Base-by-base conservation (phyloP, 2,888 invertebrate genomes). In the Allophyes oxyacanthae region DNA sequence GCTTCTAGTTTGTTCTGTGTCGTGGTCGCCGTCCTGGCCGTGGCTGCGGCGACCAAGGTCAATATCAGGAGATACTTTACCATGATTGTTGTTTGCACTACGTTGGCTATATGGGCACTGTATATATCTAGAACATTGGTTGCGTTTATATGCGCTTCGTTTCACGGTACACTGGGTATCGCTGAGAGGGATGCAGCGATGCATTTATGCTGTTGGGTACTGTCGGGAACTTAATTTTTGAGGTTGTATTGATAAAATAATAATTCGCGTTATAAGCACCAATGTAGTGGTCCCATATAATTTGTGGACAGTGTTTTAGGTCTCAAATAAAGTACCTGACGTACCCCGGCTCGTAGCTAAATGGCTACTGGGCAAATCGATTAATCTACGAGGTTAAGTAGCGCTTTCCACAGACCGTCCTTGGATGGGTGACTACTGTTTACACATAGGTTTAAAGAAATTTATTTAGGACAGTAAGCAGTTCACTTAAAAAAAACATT, bases 11-110 rank as follows among this genome's bases (percentile, higher is more conserved):
- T 88, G 78, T 92, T 95, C 71, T 94, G 94, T 67, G 87, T 87
- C 20, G 92, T 88, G 66, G 87, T 84, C 1, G 95, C 93, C 53
- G 95, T 95, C 66, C 95, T 91, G 42, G 94, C 95, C 60, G 89
- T 88, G 58, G 88, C 92, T 73, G 94, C 89, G 56, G 94, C 89
- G 71, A 93, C 94, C 82, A 95, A 83, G 86, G 95, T 89, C 82
- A 95, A 84, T 77, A 95, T 82, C 81, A 95, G 89, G 79, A 95
- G 89, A 88, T 95, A 95, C 89, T 95, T 94, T 83, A 95, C 94
- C 95, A 95, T 95, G 81, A 85, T 90, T 83, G 86, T 83, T 84
- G 88, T 90, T 86, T 84, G 82, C 86, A 87, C 86, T 87, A 79
- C 83, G 84, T 84, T 86, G 84, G 85, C 83, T 81, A 82, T 88